Evolutionary conservation across 1,140 invertebrate genomes (phyloP).

Genomic region (Procambarus clarkii): DNA sequence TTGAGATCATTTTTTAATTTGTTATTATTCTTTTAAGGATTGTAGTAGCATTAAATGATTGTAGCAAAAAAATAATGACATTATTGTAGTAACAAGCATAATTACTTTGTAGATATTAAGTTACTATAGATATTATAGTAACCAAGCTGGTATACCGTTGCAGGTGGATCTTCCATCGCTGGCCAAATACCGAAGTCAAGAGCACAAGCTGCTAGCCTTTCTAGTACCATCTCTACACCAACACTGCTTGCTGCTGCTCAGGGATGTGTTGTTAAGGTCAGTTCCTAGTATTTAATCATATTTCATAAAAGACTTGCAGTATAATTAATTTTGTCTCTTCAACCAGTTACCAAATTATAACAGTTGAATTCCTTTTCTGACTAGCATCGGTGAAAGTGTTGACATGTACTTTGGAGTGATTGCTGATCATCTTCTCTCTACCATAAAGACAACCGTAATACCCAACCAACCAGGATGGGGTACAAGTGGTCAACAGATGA

Average conservation of each 20-base stretch:
- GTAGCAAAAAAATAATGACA: no score
- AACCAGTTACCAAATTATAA: no score
- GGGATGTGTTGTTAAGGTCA: constrained; percentile 22
- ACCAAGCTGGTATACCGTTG: neutral
- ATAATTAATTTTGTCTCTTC: no score
- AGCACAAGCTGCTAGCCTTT: constrained; percentile 34
- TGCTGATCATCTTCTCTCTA: constrained; percentile 6
- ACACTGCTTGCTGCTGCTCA: constrained; percentile 16
- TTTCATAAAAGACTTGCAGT: neutral
- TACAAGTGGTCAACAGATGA: constrained; percentile 27
- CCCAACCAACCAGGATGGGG: constrained; percentile 16
- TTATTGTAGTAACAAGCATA: no score
- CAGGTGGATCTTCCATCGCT: neutral
- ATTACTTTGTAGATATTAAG: no score
- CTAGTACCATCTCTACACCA: constrained; percentile 27
- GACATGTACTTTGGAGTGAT: constrained; percentile 21
- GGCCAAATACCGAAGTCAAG: constrained; percentile 4
- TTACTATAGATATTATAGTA: no score
- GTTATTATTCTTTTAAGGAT: no score
- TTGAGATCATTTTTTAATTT: no score
- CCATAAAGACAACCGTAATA: neutral
- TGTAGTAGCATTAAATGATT: no score
- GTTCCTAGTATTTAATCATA: neutral
- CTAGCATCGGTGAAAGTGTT: constrained; percentile 26
- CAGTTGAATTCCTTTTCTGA: neutral